These are phyloP conservation scores for Apodemia duryi DNA, from an alignment of 2,888 invertebrate species.

Conservation along the genomic window DNA sequence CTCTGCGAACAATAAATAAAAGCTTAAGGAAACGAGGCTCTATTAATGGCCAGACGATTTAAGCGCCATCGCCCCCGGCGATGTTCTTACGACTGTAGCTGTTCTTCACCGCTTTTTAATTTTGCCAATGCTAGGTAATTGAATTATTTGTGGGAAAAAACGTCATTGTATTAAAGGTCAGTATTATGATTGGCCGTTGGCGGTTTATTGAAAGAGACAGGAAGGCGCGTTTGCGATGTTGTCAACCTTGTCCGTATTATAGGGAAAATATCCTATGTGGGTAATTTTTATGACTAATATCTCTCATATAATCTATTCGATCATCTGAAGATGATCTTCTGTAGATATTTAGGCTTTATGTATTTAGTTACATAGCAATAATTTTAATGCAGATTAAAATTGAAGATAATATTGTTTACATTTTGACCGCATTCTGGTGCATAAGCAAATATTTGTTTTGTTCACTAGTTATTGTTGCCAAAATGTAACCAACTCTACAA, in stretches of 20 bases:
- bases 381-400: too few relatives aligned
- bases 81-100: conserved; percentile 17
- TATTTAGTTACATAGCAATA: too few relatives aligned
- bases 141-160: conserved; percentile 16
- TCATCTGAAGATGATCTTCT: neutral
- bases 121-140: conserved; percentile 7
- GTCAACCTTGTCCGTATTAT: conserved; percentile 49
- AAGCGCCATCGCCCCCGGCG: conserved; percentile 31
- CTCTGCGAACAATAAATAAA: conserved; percentile 61
- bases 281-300: conserved; percentile 9
- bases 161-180: conserved; percentile 22
- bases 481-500: too few relatives aligned
- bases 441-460: too few relatives aligned
- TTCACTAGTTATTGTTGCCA: too few relatives aligned
- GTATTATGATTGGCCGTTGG: conserved; percentile 14
- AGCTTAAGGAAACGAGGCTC: conserved; percentile 58
- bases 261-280: conserved; percentile 5
- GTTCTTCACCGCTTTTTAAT: conserved; percentile 24
- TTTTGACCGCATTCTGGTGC: too few relatives aligned
- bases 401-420: too few relatives aligned
- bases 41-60: conserved; percentile 50
- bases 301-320: neutral
- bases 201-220: conserved; percentile 25
- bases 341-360: neutral
- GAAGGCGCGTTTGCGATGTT: conserved; percentile 36